Base-by-base conservation (phyloP, 2,888 invertebrate genomes). In the Scelioninae gen. 2 region DNA sequence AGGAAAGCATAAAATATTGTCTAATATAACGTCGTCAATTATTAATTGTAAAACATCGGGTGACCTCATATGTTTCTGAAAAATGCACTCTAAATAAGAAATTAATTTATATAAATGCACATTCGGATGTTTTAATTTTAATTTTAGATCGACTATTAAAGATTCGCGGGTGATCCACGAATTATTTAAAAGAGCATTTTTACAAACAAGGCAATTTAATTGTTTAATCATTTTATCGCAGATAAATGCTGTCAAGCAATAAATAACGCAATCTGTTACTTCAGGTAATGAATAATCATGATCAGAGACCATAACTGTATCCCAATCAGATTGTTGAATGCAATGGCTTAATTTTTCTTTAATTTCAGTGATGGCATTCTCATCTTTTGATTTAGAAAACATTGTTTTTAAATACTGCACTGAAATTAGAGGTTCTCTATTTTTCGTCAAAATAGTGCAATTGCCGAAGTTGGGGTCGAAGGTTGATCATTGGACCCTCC, bases 401-500 rank as follows among this genome's bases (percentile, higher is more conserved):
- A 46, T 35, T 1, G 19, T 6, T 33, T 46, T 60, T 10, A 60
- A 37, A 13, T 45, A 10, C 1, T 11, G 1, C 18, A 46, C 15
- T 5, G 46, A 46, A 15, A 46, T 37, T 0, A 60, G 25, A 22
- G 60, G 35, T 15, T 46, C 22, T 15, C 11, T 18, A 37, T 19
- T 35, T 35, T 35, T 35, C 35, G 35, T 35, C n/a, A 11, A 18
- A 4, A 60, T 15, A n/a, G 22, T 33, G 25, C 60, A 60, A 15
- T 60, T 60, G 3, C 45, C 60, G 19, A 46, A 5, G 37, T 60
- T 46, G 46, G 58, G 2, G 58, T 58, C 0, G 58, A 22, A 4
- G 35, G 58, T 16, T 57, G 43, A n/a, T 60, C 60, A 7, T 45
- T 60, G 4, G 31, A 39, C 16, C 45, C 57, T 41, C 45, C 57